A percentile compares a stretch with the other conserved stretches of the same genome.
Conservation (phyloP, 2,797 vertebrate genomes). For the Xiphorhynchus erythropygius region DNA sequence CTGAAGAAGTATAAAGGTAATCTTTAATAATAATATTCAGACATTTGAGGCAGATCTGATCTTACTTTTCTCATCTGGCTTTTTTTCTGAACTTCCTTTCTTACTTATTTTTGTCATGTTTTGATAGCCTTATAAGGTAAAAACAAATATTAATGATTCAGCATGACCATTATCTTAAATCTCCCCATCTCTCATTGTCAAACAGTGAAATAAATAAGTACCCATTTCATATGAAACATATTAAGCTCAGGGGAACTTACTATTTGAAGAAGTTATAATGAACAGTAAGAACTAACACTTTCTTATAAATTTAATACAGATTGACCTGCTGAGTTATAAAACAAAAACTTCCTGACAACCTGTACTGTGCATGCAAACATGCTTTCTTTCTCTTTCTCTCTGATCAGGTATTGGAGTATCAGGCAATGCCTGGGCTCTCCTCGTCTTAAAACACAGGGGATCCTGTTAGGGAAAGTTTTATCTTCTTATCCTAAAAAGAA, state of each 20-base stretch:
- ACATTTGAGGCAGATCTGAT: slow-evolving; percentile 31
- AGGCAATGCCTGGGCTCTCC: background rate
- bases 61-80: background rate
- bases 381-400: background rate
- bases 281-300: slow-evolving; percentile 44
- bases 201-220: slow-evolving; percentile 5
- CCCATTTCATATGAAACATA: slow-evolving; percentile 22
- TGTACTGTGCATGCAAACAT: background rate
- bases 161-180: background rate
- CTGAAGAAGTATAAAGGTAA: slow-evolving; percentile 69
- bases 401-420: background rate
- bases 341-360: background rate
- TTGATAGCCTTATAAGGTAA: background rate
- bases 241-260: slow-evolving; percentile 34
- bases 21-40: slow-evolving; percentile 64
- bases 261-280: slow-evolving; percentile 21
- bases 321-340: background rate
- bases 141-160: background rate
- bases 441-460: background rate
- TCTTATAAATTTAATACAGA: slow-evolving; percentile 1
- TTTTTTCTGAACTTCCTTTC: slow-evolving; percentile 21
- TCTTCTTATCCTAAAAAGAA: background rate
- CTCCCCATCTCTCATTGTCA: background rate
- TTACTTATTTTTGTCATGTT: background rate
- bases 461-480: slow-evolving; percentile 36